Conservation (phyloP, 2,888 invertebrate genomes). For the Agrilus biguttatus region DNA sequence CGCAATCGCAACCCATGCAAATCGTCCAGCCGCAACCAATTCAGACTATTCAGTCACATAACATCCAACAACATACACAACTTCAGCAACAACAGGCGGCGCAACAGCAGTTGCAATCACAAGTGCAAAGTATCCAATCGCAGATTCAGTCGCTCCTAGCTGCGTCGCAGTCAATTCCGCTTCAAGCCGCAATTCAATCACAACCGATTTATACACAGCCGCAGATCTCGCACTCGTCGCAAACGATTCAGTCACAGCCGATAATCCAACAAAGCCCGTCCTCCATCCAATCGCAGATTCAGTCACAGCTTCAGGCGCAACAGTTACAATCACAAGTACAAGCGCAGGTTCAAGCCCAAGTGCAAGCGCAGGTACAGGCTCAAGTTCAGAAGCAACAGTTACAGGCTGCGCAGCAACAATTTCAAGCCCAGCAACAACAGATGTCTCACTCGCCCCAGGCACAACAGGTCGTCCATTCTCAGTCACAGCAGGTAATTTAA, state of each 20-base stretch:
- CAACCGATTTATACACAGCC: background rate
- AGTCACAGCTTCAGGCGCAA: conserved; percentile 10
- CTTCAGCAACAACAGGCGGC: conserved; percentile 10
- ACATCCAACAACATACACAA: conserved; percentile 13
- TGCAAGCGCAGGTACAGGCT: conserved; percentile 3
- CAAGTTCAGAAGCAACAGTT: background rate
- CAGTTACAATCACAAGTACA: conserved; percentile 6
- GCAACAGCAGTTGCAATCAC: conserved; percentile 10
- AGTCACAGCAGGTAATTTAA: conserved; percentile 15
- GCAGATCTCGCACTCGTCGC: conserved; percentile 7
- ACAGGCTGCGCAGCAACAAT: conserved; percentile 7
- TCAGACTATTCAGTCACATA: conserved; percentile 14
- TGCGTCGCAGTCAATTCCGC: background rate
- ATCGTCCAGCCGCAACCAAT: conserved; percentile 28
- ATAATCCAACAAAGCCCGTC: too few species aligned
- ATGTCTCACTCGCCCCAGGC: too few species aligned
- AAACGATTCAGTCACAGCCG: conserved; percentile 10
- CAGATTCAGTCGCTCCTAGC: conserved; percentile 1
- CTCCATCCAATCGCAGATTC: conserved; percentile 10
- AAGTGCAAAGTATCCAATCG: conserved; percentile 6
- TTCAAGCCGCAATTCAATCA: background rate
- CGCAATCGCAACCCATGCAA: conserved; percentile 29
- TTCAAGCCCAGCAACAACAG: conserved; percentile 1
- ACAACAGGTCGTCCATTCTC: conserved; percentile 18
- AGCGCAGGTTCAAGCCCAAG: conserved; percentile 7